Evolutionary conservation across 2,888 invertebrate genomes (phyloP).

Genomic region (Pseudoips prasinana): DNA sequence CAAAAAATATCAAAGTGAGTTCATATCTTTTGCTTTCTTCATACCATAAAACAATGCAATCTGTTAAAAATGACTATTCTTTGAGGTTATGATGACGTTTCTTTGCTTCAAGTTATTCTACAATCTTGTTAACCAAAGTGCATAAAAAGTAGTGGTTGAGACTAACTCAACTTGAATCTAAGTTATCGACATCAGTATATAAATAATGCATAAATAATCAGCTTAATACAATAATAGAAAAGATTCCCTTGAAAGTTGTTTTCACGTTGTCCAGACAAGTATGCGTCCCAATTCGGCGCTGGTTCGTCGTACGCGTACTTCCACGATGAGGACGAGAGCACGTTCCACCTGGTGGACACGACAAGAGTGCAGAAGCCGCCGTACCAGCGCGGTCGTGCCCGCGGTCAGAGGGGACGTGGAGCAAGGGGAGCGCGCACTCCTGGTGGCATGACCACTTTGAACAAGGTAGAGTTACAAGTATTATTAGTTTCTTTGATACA

Average conservation of each 20-base stretch:
- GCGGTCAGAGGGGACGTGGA: conserved; percentile 89
- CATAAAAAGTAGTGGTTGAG: no score
- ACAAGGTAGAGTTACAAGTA: conserved; percentile 89
- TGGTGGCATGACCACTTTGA: conserved; percentile 90
- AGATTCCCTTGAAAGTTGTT: no score
- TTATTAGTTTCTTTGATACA: no score
- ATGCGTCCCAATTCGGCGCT: conserved; percentile 95
- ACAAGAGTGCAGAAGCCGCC: conserved; percentile 94
- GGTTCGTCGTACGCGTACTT: conserved; percentile 99
- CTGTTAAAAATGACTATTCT: conserved; percentile 11
- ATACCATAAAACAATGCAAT: neutral
- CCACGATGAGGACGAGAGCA: conserved; percentile 99
- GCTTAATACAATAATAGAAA: no score
- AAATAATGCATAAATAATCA: no score
- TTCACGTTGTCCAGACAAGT: conserved; percentile 85
- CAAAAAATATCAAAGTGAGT: conserved; percentile 95
- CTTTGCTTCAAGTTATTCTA: conserved; percentile 15
- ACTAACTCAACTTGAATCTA: no score
- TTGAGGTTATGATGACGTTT: conserved; percentile 57
- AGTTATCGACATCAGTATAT: no score
- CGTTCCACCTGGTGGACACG: conserved; percentile 98
- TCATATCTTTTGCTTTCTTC: neutral
- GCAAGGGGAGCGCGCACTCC: conserved; percentile 86
- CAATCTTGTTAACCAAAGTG: no score
- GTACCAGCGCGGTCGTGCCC: conserved; percentile 95